These are phyloP conservation scores for Gulo gulo DNA, from an alignment of 2,113 vertebrate species.

Conservation along the genomic window DNA sequence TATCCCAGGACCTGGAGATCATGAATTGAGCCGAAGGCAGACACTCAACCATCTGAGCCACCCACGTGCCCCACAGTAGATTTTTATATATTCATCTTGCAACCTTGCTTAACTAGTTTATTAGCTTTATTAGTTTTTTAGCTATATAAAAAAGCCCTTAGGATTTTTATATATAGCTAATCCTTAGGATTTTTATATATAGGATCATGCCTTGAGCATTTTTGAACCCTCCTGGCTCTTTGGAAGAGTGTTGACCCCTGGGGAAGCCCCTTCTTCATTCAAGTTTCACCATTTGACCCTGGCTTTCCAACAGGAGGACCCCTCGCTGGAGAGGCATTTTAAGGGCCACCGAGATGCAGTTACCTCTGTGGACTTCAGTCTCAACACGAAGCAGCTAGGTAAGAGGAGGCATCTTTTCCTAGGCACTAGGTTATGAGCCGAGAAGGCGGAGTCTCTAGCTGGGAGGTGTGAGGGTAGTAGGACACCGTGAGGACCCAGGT, in stretches of 20 bases:
- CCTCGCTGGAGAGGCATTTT: slow-evolving; percentile 92
- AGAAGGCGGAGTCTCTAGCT: not conserved
- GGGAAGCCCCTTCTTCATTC: not conserved
- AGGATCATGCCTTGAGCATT: not conserved
- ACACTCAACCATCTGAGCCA: not conserved
- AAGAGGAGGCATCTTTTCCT: slow-evolving; percentile 62
- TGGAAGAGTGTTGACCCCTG: not conserved
- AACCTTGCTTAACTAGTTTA: not conserved
- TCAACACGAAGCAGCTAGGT: slow-evolving; percentile 94
- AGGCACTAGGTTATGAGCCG: not conserved
- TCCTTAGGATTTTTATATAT: not conserved
- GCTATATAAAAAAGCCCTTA: not conserved
- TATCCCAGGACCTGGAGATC: not conserved
- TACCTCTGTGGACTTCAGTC: slow-evolving; percentile 93
- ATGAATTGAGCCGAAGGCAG: not conserved
- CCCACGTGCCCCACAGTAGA: accelerated
- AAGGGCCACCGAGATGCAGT: slow-evolving; percentile 94
- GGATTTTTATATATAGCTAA: not conserved
- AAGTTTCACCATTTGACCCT: not conserved
- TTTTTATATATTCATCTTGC: not conserved
- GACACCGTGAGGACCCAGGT: too few species aligned
- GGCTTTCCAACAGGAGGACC: slow-evolving; percentile 88
- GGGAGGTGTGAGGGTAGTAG: not conserved
- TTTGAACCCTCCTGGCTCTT: not conserved
- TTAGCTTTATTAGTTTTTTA: not conserved